Base-by-base conservation (phyloP, 2,113 vertebrate species). In the Centropus unirufus region DNA sequence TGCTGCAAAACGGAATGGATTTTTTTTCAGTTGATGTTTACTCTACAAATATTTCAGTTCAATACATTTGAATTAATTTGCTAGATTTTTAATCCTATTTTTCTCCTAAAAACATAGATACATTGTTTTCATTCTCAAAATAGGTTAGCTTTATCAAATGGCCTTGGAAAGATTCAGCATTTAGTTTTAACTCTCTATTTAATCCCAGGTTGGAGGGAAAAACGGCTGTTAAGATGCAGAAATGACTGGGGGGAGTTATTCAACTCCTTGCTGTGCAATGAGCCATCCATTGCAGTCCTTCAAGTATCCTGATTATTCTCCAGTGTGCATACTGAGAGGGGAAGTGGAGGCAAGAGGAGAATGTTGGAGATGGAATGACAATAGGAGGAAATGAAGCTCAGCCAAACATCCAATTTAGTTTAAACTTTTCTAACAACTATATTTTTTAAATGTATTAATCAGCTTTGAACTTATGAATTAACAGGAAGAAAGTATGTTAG, bases 161-260 rank as follows among this genome's bases (percentile, higher is more conserved):
- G 77, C 52, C 78, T 97, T 95, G 82, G 49, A 94, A 92, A 91
- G 82, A 51, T 70, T 80, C 63, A 89, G 14, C 75, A 67, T 91
- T 90, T 91, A 83, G 14, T 96, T 96, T 96, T 95, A 92, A 92
- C 19, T 87, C 12, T 93, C 11, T 62, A 47, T 90, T 96, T 93
- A 87, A 83, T 83, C 66, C 59, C 22, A 58, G 83, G 84, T 27
- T 81, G 46, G 36, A 96, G 19, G 32, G 20, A 82, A 80, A 94
- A 82, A 21, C 75, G 79, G 59, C 39, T 90, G 29, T 61, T 95
- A 55, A 73, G 78, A 87, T 36, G 51, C 24, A 79, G 83, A 97
- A 96, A 94, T 96, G 40, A 77, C 80, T 26, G 30, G 54, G 23
- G 91, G 79, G 78, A 84, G 66, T 49, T 90, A 83, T 46, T 95